Base-by-base conservation (phyloP, 2,113 vertebrate species). In the Scomber scombrus region DNA sequence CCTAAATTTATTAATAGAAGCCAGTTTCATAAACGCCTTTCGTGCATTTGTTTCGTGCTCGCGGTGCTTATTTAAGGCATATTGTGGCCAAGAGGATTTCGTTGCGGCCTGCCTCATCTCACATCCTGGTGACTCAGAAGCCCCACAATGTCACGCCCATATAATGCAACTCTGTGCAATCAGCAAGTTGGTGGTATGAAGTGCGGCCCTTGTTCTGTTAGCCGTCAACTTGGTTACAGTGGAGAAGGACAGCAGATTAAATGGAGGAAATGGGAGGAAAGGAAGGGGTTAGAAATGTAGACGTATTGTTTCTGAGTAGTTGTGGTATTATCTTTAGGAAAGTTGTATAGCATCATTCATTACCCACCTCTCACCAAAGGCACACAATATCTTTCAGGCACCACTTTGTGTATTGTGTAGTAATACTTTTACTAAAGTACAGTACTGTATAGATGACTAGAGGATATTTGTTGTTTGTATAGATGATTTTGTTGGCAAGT, bases 41-140 rank as follows among this genome's bases (percentile, higher is more conserved):
- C 67, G 50, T 61, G 66, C 71, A 15, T 56, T 66, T 0, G 14
- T 16, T 63, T 29, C 52, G 18, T 67, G 64, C 51, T 19, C 23
- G 57, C 26, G 55, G 31, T 68, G 76, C 5, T 65, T 84, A 56
- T 72, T 86, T 75, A 80, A 81, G 72, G 47, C 65, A 62, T 55
- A 72, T 70, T 72, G 40, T 58, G 70, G 78, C 34, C 55, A 19
- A 11, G 64, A 82, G 75, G 74, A 82, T 83, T 84, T 82, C 43
- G 69, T 55, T 76, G 80, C 82, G 82, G 84, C 58, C 54, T 55
- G 75, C 56, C 60, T 80, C 87, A 47, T 82, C 72, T 75, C 81
- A 85, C 58, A 21, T 72, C 23, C 49, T 40, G 40, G 66, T 84
- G 86, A 85, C 75, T 73, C 85, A 85, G 65, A 78, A 62, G 63